These are phyloP conservation scores for Phylloscopus whistleri DNA, from an alignment of 2,113 vertebrate genomes.

Conservation along the genomic window DNA sequence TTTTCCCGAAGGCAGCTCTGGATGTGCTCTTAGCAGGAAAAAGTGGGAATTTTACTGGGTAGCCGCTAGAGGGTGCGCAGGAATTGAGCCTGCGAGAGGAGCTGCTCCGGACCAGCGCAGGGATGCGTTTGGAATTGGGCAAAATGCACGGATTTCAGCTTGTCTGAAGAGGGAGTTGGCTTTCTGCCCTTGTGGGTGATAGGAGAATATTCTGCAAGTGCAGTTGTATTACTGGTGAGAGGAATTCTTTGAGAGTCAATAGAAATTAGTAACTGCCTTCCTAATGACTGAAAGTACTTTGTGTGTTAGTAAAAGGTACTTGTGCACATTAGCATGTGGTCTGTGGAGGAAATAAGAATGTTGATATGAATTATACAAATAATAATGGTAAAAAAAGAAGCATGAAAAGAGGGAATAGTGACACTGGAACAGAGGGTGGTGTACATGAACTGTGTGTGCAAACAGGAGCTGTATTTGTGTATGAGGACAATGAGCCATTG, in stretches of 20 bases:
- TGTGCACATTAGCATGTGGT: accelerated
- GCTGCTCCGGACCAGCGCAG: not conserved
- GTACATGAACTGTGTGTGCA: not conserved
- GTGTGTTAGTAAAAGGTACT: not conserved
- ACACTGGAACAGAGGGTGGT: not conserved
- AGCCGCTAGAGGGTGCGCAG: slow-evolving; percentile 65
- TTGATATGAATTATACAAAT: not conserved
- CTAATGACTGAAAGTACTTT: not conserved
- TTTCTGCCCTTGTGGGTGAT: not conserved
- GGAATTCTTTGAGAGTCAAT: not conserved
- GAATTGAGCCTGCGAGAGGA: not conserved
- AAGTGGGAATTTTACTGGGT: not conserved
- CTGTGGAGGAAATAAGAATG: not conserved
- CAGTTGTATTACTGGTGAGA: not conserved
- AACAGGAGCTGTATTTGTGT: not conserved
- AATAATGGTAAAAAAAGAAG: not conserved
- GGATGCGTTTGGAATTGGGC: not conserved
- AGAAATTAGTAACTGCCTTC: not conserved
- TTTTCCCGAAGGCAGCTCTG: not conserved
- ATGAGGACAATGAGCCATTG: not conserved
- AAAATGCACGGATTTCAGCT: not conserved
- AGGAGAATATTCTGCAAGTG: not conserved
- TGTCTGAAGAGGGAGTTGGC: not conserved
- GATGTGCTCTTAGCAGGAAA: not conserved
- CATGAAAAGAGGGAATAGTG: not conserved